Conservation (phyloP, 1,140 invertebrate genomes). For the Euborellia annulipes region DNA sequence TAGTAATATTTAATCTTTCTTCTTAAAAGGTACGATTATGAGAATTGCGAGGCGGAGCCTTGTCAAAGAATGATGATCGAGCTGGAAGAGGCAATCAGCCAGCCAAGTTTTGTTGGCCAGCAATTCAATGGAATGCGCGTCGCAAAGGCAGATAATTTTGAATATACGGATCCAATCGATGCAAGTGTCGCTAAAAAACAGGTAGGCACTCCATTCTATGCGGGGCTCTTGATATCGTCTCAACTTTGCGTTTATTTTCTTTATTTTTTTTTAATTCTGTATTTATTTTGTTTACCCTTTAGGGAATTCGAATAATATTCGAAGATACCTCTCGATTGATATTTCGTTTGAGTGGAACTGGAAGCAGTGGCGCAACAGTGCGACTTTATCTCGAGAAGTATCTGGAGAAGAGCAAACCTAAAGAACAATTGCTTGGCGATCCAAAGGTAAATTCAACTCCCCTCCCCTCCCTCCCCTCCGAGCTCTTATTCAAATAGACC, state of each 20-base stretch:
- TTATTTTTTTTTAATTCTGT: slow-evolving; percentile 3
- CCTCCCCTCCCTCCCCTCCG: neutral
- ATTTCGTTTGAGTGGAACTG: slow-evolving; percentile 89
- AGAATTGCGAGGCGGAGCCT: slow-evolving; percentile 74
- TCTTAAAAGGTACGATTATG: slow-evolving; percentile 95
- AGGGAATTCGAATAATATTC: slow-evolving; percentile 89
- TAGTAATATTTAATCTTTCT: no score
- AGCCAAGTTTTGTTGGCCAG: slow-evolving; percentile 48
- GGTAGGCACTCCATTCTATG: slow-evolving; percentile 36
- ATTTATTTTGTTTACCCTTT: slow-evolving; percentile 19
- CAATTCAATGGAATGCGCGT: slow-evolving; percentile 42
- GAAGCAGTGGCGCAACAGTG: slow-evolving; percentile 92
- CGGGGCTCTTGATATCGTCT: no score
- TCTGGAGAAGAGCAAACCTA: slow-evolving; percentile 36
- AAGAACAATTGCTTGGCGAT: neutral
- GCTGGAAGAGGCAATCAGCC: slow-evolving; percentile 49
- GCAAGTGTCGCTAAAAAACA: slow-evolving; percentile 79
- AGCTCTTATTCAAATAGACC: no score
- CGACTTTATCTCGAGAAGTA: slow-evolving; percentile 87
- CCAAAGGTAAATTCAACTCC: neutral
- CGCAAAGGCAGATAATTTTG: slow-evolving; percentile 74
- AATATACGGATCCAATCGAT: slow-evolving; percentile 88
- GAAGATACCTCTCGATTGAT: slow-evolving; percentile 86
- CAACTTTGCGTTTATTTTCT: slow-evolving; percentile 3
- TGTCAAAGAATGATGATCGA: slow-evolving; percentile 76